Conservation (phyloP, 2,113 vertebrate species). For the Campylomormyrus numenius region DNA sequence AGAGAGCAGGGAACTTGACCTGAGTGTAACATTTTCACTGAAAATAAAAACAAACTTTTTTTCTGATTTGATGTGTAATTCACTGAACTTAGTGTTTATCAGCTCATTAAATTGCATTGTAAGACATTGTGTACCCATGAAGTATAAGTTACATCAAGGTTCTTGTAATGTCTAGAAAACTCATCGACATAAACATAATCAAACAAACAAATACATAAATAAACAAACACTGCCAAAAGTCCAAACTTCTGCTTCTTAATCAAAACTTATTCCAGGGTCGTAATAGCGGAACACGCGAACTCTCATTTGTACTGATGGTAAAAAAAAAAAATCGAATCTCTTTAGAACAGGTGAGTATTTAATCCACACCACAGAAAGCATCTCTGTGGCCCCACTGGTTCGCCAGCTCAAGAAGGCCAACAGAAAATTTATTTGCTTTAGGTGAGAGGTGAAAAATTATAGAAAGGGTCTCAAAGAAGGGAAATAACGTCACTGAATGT, state of each 20-base stretch:
- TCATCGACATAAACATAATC: neutral
- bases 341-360: neutral
- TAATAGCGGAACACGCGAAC: neutral
- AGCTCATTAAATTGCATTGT: neutral
- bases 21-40: neutral
- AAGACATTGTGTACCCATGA: neutral
- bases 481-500: neutral
- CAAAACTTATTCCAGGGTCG: neutral
- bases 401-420: neutral
- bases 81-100: neutral
- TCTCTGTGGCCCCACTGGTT: neutral
- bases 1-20: neutral
- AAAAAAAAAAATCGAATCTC: neutral
- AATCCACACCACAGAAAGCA: neutral
- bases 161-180: neutral
- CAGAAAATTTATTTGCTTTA: neutral
- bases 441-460: neutral
- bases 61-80: neutral
- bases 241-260: neutral
- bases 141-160: neutral
- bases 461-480: neutral
- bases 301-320: neutral
- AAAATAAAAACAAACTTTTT: neutral
- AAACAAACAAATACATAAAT: neutral
- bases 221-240: neutral